phyloP scores from a whole-genome alignment of 2,888 invertebrate genomes.

The Agonopterix heracliana region DNA sequence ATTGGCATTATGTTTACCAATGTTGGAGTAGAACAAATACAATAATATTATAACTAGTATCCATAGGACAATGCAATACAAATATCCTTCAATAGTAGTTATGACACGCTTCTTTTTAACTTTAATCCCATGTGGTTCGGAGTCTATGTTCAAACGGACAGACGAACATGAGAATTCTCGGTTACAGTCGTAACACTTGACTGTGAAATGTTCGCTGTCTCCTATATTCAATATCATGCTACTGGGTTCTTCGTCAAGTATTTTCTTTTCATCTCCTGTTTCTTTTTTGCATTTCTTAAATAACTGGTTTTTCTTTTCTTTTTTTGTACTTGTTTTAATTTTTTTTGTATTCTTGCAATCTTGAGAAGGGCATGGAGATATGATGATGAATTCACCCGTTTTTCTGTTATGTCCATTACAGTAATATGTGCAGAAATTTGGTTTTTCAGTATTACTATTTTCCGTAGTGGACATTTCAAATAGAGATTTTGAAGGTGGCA shows the following conservation, averaged over 20 bases:
- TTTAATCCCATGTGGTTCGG: background rate
- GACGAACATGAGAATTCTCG: background rate
- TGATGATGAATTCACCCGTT: constrained; percentile 6
- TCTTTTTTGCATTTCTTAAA: no score
- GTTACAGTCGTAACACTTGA: background rate
- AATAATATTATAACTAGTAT: constrained; percentile 39
- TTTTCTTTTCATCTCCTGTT: no score
- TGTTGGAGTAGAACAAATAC: constrained; percentile 29
- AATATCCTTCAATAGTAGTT: constrained; percentile 36
- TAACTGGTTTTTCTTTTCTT: background rate
- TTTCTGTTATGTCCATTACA: constrained; percentile 23
- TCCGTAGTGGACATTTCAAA: constrained; percentile 28
- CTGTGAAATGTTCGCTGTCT: background rate
- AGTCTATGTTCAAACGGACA: background rate
- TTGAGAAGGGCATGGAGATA: background rate
- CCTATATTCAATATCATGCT: background rate
- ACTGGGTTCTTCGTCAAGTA: background rate
- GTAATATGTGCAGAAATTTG: constrained; percentile 27
- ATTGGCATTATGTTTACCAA: background rate
- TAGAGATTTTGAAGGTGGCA: constrained; percentile 36
- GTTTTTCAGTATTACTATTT: constrained; percentile 21
- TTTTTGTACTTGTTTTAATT: background rate
- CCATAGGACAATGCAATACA: constrained; percentile 46
- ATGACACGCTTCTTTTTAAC: constrained; percentile 19
- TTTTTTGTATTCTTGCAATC: background rate